Percentiles rank a stretch among this genome's conserved stretches.
These are phyloP conservation scores for Fragariocoptes setiger DNA, from an alignment of 1,140 invertebrate species.

Conservation along the genomic window DNA sequence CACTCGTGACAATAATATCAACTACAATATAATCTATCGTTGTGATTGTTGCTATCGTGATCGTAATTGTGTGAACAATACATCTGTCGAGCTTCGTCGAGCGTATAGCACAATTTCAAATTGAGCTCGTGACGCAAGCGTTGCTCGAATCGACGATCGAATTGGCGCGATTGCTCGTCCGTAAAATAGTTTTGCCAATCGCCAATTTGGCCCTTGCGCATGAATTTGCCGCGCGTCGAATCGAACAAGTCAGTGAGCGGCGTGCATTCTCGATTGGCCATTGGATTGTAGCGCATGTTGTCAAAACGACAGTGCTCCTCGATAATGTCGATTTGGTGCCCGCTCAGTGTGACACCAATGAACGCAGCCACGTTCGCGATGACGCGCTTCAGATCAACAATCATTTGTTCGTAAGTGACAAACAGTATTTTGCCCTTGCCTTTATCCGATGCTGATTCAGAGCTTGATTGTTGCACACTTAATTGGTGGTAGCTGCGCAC, in stretches of 20 bases:
- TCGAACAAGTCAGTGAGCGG: conserved; percentile 10
- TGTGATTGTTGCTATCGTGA: no score
- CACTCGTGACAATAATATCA: no score
- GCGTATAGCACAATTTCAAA: no score
- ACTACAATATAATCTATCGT: no score
- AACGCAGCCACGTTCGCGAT: conserved; percentile 19
- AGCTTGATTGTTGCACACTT: no score
- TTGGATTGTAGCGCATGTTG: conserved; percentile 16
- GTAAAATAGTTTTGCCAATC: conserved; percentile 53
- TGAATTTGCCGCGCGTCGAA: conserved; percentile 14
- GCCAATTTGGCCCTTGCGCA: conserved; percentile 29
- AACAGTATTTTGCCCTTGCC: conserved; percentile 19
- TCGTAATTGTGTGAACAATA: no score
- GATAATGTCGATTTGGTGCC: conserved; percentile 12
- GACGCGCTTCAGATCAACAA: conserved; percentile 16
- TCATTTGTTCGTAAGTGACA: conserved; percentile 22
- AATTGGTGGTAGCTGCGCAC: conserved; percentile 20
- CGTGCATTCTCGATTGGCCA: conserved; percentile 10
- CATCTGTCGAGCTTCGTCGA: no score
- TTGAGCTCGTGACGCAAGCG: no score
- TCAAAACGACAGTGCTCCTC: conserved; percentile 20
- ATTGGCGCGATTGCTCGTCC: conserved; percentile 23
- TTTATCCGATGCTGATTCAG: conserved; percentile 11
- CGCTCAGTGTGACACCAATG: conserved; percentile 16
- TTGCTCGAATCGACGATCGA: conserved; percentile 23